Conservation (phyloP, 2,113 vertebrate species). For the Pelodiscus sinensis region DNA sequence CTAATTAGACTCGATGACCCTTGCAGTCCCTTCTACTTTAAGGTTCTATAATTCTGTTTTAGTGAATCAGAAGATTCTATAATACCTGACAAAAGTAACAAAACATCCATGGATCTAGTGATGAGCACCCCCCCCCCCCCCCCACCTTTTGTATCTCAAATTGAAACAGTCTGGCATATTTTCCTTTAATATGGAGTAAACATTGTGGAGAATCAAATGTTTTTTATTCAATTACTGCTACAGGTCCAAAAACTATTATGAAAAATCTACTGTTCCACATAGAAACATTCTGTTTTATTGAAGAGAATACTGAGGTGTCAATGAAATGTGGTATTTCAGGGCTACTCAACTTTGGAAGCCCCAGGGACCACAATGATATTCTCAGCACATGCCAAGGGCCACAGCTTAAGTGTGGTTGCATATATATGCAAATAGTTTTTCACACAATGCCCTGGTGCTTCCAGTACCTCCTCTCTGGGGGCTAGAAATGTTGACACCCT, state of each 20-base stretch:
- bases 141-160: neutral
- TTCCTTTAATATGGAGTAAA: neutral
- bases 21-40: neutral
- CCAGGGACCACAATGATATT: too few species aligned
- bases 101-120: neutral
- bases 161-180: neutral
- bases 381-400: too few species aligned
- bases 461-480: too few species aligned
- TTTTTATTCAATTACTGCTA: neutral
- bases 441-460: too few species aligned
- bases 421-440: too few species aligned
- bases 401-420: too few species aligned
- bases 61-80: neutral
- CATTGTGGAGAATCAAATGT: neutral
- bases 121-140: neutral
- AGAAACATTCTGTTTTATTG: neutral
- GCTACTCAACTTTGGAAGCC: too few species aligned
- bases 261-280: neutral
- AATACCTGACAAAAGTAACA: neutral
- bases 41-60: neutral
- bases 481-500: too few species aligned
- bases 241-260: slow-evolving; percentile 1
- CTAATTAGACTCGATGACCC: neutral
- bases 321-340: neutral
- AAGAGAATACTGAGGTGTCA: neutral